phyloP scores from a whole-genome alignment of 1,140 invertebrate genomes.

The Mizuhopecten yessoensis region DNA sequence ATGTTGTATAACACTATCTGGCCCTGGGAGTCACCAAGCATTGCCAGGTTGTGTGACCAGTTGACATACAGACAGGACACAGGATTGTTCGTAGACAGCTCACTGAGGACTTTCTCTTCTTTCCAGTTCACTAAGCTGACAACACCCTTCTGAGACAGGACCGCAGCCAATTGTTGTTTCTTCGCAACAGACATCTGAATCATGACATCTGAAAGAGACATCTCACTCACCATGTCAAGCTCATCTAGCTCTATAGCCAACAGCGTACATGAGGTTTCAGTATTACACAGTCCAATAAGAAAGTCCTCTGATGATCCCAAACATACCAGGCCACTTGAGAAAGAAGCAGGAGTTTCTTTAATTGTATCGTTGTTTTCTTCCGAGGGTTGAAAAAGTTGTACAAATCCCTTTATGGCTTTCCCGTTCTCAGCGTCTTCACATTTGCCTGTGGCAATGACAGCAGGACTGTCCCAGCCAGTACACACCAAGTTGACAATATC shows the following conservation, averaged over 20 bases:
- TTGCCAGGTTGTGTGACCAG: slow-evolving; percentile 65
- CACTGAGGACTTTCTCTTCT: background rate
- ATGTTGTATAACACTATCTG: slow-evolving; percentile 65
- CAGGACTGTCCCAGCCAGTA: slow-evolving; percentile 54
- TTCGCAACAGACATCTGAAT: slow-evolving; percentile 44
- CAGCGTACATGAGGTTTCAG: slow-evolving; percentile 27
- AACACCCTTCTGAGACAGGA: background rate
- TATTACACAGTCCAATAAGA: slow-evolving; percentile 3
- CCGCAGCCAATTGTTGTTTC: slow-evolving; percentile 43
- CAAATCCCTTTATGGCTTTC: slow-evolving; percentile 46
- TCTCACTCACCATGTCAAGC: background rate
- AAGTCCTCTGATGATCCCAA: background rate
- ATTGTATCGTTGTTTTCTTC: slow-evolving; percentile 45
- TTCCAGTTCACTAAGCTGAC: slow-evolving; percentile 47
- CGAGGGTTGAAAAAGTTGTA: slow-evolving; percentile 34
- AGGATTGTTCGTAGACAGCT: slow-evolving; percentile 47
- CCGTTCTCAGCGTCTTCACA: slow-evolving; percentile 44
- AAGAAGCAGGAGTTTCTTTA: slow-evolving; percentile 29
- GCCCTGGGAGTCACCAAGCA: slow-evolving; percentile 67
- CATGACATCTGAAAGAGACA: background rate
- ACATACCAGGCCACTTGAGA: slow-evolving; percentile 20
- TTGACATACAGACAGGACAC: slow-evolving; percentile 57
- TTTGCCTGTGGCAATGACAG: slow-evolving; percentile 54
- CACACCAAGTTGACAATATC: slow-evolving; percentile 50
- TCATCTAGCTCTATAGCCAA: slow-evolving; percentile 36